Evolutionary conservation across 1,140 invertebrate species (phyloP).

Genomic region (Leptinotarsa lineolata): DNA sequence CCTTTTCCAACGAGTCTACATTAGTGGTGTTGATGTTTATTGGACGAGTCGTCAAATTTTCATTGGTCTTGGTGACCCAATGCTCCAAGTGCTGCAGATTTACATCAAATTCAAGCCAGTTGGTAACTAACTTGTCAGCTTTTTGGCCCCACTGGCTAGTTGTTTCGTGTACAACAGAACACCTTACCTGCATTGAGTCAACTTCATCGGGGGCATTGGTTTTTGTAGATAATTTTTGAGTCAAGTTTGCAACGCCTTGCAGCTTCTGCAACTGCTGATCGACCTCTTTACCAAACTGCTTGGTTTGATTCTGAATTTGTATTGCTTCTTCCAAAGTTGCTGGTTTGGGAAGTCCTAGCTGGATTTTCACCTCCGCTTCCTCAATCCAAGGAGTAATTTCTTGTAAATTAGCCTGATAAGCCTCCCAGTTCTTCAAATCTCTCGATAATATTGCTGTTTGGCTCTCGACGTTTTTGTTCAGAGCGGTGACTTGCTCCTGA

Average conservation of each 20-base stretch:
- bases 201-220: constrained; percentile 78
- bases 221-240: constrained; percentile 73
- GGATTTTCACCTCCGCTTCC: constrained; percentile 78
- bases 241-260: constrained; percentile 72
- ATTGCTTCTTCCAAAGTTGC: constrained; percentile 77
- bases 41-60: constrained; percentile 60
- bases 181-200: constrained; percentile 78
- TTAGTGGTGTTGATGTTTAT: constrained; percentile 68
- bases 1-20: constrained; percentile 72
- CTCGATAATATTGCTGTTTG: constrained; percentile 73
- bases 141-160: constrained; percentile 74
- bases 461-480: constrained; percentile 72
- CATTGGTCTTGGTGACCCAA: constrained; percentile 73
- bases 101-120: constrained; percentile 79
- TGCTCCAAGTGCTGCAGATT: constrained; percentile 72
- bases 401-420: constrained; percentile 77
- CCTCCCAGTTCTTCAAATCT: constrained; percentile 82
- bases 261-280: constrained; percentile 74
- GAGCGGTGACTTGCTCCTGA: constrained; percentile 68
- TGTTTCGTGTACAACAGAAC: constrained; percentile 75
- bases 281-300: constrained; percentile 74
- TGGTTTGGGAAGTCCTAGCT: constrained; percentile 74
- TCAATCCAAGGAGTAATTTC: constrained; percentile 88
- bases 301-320: constrained; percentile 71
- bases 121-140: constrained; percentile 75